Evolutionary conservation across 2,888 invertebrate species (phyloP).

Genomic region (Ormyrus nitidulus): DNA sequence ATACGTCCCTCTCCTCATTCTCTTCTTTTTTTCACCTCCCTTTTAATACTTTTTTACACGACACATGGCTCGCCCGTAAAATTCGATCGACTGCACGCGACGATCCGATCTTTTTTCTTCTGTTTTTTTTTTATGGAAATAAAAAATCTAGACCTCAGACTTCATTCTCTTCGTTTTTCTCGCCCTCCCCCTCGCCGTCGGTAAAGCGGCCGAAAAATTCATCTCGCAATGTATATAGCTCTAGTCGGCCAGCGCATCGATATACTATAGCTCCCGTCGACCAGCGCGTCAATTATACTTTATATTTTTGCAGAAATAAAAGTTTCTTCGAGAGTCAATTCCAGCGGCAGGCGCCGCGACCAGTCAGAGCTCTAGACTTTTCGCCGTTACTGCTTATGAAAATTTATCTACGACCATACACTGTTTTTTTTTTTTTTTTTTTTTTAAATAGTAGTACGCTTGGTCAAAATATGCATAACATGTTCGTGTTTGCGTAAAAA

Average conservation of each 20-base stretch:
- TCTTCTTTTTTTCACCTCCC: conserved; percentile 4
- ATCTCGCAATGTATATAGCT: not conserved
- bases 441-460: conserved; percentile 32
- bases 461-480: conserved; percentile 54
- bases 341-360: not conserved
- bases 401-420: conserved; percentile 17
- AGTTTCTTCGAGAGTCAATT: too few species aligned
- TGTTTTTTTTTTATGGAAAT: conserved; percentile 12
- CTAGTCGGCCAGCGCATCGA: too few species aligned
- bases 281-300: too few species aligned
- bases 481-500: conserved; percentile 52
- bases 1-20: not conserved
- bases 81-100: conserved; percentile 40
- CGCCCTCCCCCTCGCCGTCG: too few species aligned
- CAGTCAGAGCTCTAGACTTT: conserved; percentile 31
- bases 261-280: too few species aligned
- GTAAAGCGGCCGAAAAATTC: conserved; percentile 14
- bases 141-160: conserved; percentile 38
- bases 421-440: not conserved
- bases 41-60: conserved; percentile 46
- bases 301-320: too few species aligned
- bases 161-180: conserved; percentile 27
- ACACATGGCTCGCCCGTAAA: conserved; percentile 37
- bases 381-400: not conserved
- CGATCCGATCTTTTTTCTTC: conserved; percentile 26